Evolutionary conservation across 1,140 invertebrate genomes (phyloP).

Genomic region (Drosophila arawakana): DNA sequence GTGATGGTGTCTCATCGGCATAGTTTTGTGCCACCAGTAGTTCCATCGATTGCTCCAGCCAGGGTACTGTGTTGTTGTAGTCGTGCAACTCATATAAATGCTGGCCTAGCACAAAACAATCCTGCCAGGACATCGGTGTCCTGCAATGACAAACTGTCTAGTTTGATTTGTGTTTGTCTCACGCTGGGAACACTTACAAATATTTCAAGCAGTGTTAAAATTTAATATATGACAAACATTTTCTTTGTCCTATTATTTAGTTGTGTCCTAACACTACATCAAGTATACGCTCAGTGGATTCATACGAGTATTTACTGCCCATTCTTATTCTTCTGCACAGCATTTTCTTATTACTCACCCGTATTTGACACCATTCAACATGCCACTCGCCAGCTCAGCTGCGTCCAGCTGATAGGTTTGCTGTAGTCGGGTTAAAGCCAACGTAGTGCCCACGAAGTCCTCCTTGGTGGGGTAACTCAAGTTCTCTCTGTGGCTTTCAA

Average conservation of each 20-base stretch:
- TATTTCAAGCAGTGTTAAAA: no score
- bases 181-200: no score
- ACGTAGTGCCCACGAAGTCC: slow-evolving; percentile 96
- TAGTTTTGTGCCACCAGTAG: slow-evolving; percentile 57
- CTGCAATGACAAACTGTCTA: slow-evolving; percentile 66
- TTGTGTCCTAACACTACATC: no score
- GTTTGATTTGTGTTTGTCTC: slow-evolving; percentile 17
- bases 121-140: slow-evolving; percentile 90
- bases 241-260: no score
- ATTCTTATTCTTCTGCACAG: no score
- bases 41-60: slow-evolving; percentile 94
- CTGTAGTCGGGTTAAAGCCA: slow-evolving; percentile 96
- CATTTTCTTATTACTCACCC: slow-evolving; percentile 86
- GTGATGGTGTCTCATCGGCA: slow-evolving; percentile 43
- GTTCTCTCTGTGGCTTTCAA: slow-evolving; percentile 88
- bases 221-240: no score
- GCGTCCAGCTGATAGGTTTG: slow-evolving; percentile 98
- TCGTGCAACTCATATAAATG: slow-evolving; percentile 97
- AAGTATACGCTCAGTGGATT: no score
- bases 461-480: slow-evolving; percentile 93
- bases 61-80: slow-evolving; percentile 95
- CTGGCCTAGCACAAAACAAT: slow-evolving; percentile 98
- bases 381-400: slow-evolving; percentile 93
- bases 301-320: no score
- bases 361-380: slow-evolving; percentile 93